Base-by-base conservation (phyloP, 2,113 vertebrate species). In the Ophthalmolycus amberensis region DNA sequence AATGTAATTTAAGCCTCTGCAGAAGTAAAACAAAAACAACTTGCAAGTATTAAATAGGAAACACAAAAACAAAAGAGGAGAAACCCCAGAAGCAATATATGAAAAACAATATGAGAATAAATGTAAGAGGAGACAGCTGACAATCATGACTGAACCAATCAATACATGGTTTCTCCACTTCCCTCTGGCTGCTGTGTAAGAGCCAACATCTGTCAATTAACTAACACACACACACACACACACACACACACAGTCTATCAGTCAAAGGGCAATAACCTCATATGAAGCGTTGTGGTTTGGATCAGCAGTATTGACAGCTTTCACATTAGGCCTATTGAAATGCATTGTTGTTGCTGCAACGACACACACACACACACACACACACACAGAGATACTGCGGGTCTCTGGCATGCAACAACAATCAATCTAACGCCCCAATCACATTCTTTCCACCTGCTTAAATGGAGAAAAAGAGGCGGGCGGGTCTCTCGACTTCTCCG, bases 291-390 rank as follows among this genome's bases (percentile, higher is more conserved):
- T 90, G 81, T 88, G 89, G 83, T 92, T 89, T 92, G 91, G 89
- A 94, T 94, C 94, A 94, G 90, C 75, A 82, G 74, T 95, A 95
- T 95, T 89, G 94, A 92, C 94, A 95, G 91, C 84, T 94, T 90
- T 94, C 91, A 89, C 89, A 91, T 95, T 92, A 92, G 80, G 86
- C 78, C 88, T 78, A 90, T 90, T 95, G 92, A 95, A 95, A 94
- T 94, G 91, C 91, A 92, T 93, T 91, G 90, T 92, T 91, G 88
- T 88, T 71, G 69, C 63, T 60, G 42, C 62, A 32, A 75, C 64
- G 29, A 87, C 73, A 77, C 68, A 77, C 72, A 59, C 72, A 50
- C 66, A 72, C 71, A 66, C 75, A 75, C 76, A 58, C 83, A 59
- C 83, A 60, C 54, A 64, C 29, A 4, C 22, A 71, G 60, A 71